phyloP scores from a whole-genome alignment of 2,888 invertebrate species.

The Phyto melanocephala region DNA sequence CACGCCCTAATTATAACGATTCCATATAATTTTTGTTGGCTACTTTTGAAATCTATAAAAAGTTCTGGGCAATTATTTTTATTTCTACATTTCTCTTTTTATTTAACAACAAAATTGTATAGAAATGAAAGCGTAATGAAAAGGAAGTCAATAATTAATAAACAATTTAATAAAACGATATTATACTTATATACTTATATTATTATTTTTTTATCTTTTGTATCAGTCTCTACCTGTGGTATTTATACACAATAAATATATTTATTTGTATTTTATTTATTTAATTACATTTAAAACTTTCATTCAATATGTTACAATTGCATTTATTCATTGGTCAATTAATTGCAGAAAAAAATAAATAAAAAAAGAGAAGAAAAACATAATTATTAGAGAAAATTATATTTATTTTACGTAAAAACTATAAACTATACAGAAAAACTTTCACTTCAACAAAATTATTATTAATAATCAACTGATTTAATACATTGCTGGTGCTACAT shows the following conservation, averaged over 20 bases:
- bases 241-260: not conserved
- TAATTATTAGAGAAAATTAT: slow-evolving; percentile 46
- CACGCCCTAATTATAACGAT: too few species aligned
- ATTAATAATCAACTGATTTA: not conserved
- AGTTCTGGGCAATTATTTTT: too few species aligned
- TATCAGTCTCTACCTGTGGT: too few species aligned
- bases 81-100: too few species aligned
- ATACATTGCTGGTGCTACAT: not conserved
- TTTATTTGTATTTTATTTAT: not conserved
- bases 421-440: slow-evolving; percentile 21
- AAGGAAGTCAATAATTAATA: slow-evolving; percentile 43
- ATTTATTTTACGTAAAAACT: not conserved
- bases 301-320: slow-evolving; percentile 39
- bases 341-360: slow-evolving; percentile 1
- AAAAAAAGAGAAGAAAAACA: not conserved
- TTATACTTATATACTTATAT: too few species aligned
- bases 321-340: slow-evolving; percentile 50
- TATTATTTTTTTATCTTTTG: not conserved
- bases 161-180: slow-evolving; percentile 37
- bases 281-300: slow-evolving; percentile 36
- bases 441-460: slow-evolving; percentile 34
- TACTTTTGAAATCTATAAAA: too few species aligned
- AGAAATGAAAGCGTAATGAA: slow-evolving; percentile 14
- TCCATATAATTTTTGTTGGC: too few species aligned
- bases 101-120: not conserved